Conservation (phyloP, 2,888 invertebrate genomes). For the Conistra vaccinii region DNA sequence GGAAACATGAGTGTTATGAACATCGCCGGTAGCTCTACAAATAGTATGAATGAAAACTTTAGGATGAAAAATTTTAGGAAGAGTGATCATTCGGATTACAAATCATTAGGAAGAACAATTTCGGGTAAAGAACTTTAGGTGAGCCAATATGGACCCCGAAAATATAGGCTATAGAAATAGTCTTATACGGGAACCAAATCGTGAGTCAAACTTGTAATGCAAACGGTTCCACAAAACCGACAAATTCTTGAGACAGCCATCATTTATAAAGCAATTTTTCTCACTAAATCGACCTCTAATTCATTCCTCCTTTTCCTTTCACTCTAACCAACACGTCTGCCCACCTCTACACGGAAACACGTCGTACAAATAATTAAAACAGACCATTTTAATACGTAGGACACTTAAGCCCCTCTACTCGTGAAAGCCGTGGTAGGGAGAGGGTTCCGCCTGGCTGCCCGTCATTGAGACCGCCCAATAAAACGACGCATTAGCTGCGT, state of each 20-base stretch:
- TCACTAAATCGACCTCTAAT: not conserved
- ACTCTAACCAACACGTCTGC: slow-evolving; percentile 6
- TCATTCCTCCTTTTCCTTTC: not conserved
- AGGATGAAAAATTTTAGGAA: too few relatives aligned
- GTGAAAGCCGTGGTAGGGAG: slow-evolving; percentile 57
- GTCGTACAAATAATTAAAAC: slow-evolving; percentile 43
- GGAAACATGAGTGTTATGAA: too few relatives aligned
- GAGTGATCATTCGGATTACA: too few relatives aligned
- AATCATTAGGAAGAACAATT: too few relatives aligned
- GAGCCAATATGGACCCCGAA: too few relatives aligned
- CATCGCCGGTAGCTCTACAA: too few relatives aligned
- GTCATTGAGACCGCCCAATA: slow-evolving; percentile 60
- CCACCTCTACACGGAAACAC: slow-evolving; percentile 40
- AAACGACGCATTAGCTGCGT: slow-evolving; percentile 41
- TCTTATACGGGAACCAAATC: not conserved
- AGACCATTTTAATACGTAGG: slow-evolving; percentile 50
- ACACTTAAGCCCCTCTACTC: slow-evolving; percentile 52
- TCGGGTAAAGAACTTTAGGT: too few relatives aligned
- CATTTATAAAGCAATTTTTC: slow-evolving; percentile 1
- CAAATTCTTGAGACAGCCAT: not conserved
- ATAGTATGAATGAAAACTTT: too few relatives aligned
- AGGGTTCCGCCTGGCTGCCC: slow-evolving; percentile 53
- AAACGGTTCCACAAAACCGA: not conserved
- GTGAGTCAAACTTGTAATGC: not conserved
- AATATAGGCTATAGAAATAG: not conserved